Percentiles rank a stretch among this genome's conserved stretches.
phyloP scores from a whole-genome alignment of 2,113 vertebrate genomes.

The Oryctolagus cuniculus region DNA sequence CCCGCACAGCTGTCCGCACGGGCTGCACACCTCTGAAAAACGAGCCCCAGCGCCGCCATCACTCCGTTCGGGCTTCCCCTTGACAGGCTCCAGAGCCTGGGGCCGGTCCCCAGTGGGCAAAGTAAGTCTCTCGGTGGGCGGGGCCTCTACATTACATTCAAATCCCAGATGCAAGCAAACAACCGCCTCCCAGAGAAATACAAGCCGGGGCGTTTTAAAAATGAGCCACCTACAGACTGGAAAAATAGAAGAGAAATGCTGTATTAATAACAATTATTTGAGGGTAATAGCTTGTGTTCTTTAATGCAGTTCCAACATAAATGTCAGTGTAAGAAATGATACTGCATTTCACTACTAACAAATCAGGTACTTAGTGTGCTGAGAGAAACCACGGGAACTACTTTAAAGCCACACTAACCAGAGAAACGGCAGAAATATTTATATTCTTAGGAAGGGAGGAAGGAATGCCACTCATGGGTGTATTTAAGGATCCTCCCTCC shows the following conservation, averaged over 20 bases:
- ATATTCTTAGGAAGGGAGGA: conserved; percentile 66
- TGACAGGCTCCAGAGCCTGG: conserved; percentile 54
- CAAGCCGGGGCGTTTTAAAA: conserved; percentile 35
- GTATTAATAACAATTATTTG: conserved; percentile 72
- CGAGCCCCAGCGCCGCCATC: neutral
- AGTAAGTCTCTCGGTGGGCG: conserved; percentile 56
- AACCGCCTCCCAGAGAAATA: conserved; percentile 53
- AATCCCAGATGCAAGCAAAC: conserved; percentile 52
- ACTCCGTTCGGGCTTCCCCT: conserved; percentile 37
- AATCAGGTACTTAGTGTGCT: conserved; percentile 68
- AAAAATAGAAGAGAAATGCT: conserved; percentile 71
- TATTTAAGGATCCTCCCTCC: conserved; percentile 67
- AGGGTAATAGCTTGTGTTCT: conserved; percentile 64
- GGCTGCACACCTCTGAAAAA: neutral
- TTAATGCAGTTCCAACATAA: conserved; percentile 74
- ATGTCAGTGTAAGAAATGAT: conserved; percentile 79
- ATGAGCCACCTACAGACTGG: conserved; percentile 32
- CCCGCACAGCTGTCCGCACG: neutral
- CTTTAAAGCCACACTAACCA: conserved; percentile 74
- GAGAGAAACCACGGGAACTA: conserved; percentile 72
- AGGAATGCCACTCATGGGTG: conserved; percentile 64
- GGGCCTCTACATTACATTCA: conserved; percentile 61
- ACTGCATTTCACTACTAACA: conserved; percentile 78
- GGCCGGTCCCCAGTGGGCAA: neutral
- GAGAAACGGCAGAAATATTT: conserved; percentile 82